phyloP scores from a whole-genome alignment of 2,888 invertebrate genomes.

The Hyles lineata region DNA sequence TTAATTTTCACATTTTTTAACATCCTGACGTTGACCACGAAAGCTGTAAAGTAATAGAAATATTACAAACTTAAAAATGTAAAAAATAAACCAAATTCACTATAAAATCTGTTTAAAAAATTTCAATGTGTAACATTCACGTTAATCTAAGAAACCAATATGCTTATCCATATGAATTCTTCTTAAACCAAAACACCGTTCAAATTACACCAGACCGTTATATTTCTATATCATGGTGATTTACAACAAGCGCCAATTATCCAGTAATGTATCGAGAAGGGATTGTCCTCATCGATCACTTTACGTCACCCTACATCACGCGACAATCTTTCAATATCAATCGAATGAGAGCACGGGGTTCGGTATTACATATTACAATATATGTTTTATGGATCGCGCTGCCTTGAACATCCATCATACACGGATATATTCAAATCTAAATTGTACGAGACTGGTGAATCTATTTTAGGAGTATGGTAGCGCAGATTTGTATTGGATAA shows the following conservation, averaged over 20 bases:
- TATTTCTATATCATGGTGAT: not conserved
- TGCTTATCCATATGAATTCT: too few species aligned
- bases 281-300: slow-evolving; percentile 60
- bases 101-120: too few species aligned
- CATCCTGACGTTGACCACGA: too few species aligned
- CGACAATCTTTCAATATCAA: slow-evolving; percentile 61
- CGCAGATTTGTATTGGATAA: not conserved
- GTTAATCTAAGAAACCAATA: too few species aligned
- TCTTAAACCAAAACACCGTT: not conserved
- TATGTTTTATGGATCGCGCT: slow-evolving; percentile 35
- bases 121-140: too few species aligned
- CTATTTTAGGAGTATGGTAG: slow-evolving; percentile 1
- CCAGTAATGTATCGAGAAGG: slow-evolving; percentile 50
- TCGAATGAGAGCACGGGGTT: slow-evolving; percentile 45
- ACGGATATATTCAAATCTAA: not conserved
- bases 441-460: not conserved
- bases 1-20: too few species aligned
- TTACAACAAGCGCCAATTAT: slow-evolving; percentile 27
- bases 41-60: too few species aligned
- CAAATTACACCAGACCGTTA: not conserved
- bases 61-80: too few species aligned
- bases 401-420: slow-evolving; percentile 4
- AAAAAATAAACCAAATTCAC: too few species aligned
- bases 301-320: slow-evolving; percentile 56
- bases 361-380: slow-evolving; percentile 48